Evolutionary conservation across 2,888 invertebrate species (phyloP).

Genomic region (Epinotia ramella): DNA sequence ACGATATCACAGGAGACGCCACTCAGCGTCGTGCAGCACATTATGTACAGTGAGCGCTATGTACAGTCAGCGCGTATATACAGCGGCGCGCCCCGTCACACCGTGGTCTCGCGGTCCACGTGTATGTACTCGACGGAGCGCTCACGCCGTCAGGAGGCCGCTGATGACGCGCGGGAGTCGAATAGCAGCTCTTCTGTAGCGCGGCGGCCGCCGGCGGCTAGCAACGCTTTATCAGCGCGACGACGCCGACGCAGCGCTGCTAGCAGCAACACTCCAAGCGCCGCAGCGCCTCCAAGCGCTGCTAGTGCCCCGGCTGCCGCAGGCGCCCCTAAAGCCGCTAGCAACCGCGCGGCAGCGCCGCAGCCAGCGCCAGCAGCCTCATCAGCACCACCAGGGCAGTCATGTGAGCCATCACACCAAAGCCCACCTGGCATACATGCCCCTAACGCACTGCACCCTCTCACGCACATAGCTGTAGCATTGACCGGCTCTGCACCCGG

Average conservation of each 20-base stretch:
- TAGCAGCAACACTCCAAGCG: constrained; percentile 81
- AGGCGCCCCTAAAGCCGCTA: constrained; percentile 87
- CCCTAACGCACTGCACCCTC: constrained; percentile 88
- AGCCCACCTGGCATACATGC: constrained; percentile 91
- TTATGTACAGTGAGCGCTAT: constrained; percentile 44
- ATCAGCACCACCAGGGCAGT: constrained; percentile 90
- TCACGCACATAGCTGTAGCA: constrained; percentile 65
- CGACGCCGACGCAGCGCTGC: constrained; percentile 80
- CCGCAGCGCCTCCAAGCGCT: constrained; percentile 72
- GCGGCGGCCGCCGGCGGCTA: constrained; percentile 85
- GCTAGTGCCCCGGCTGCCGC: constrained; percentile 86
- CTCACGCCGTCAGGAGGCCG: constrained; percentile 94
- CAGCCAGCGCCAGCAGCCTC: constrained; percentile 82
- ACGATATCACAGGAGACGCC: constrained; percentile 48
- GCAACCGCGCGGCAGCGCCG: constrained; percentile 64
- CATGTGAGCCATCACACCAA: constrained; percentile 89
- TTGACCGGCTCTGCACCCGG: constrained; percentile 67
- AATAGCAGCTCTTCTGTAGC: constrained; percentile 89
- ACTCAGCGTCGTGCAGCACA: constrained; percentile 39
- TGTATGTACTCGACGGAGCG: constrained; percentile 97
- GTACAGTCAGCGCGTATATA: constrained; percentile 35
- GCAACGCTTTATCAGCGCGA: constrained; percentile 86
- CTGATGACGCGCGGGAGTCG: constrained; percentile 84
- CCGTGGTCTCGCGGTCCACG: constrained; percentile 96
- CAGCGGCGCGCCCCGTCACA: constrained; percentile 86